These are phyloP conservation scores for Anguilla obscura DNA, from an alignment of 2,797 vertebrate genomes.

Conservation along the genomic window DNA sequence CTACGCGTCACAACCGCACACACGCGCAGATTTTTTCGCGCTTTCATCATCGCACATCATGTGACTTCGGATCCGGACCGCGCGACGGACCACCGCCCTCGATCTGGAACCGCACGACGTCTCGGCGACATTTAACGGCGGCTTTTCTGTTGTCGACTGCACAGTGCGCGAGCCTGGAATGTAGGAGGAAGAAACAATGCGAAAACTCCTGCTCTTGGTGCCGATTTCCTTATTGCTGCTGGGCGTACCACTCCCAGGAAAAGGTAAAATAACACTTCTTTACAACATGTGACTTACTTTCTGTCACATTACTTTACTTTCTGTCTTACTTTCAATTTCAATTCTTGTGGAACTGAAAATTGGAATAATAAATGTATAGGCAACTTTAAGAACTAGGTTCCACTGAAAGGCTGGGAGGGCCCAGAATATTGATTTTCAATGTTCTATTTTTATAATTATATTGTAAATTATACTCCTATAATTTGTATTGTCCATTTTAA, in stretches of 20 bases:
- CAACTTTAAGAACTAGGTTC: background rate
- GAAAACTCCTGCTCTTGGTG: conserved; percentile 37
- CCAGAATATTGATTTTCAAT: background rate
- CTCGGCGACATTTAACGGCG: background rate
- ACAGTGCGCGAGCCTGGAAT: background rate
- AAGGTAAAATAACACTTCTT: conserved; percentile 40
- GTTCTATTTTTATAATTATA: background rate
- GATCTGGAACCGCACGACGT: background rate
- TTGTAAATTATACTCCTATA: background rate
- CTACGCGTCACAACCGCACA: background rate
- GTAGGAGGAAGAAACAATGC: conserved; percentile 31
- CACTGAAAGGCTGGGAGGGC: background rate
- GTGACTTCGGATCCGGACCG: background rate
- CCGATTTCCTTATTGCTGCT: conserved; percentile 34
- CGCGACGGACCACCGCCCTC: background rate
- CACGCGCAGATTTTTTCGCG: background rate
- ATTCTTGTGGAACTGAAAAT: background rate
- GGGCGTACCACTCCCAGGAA: conserved; percentile 34
- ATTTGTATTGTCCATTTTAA: background rate
- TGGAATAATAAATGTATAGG: background rate
- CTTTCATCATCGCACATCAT: background rate
- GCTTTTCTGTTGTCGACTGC: background rate
- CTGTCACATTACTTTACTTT: background rate
- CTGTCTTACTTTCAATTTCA: background rate
- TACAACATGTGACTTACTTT: background rate